Percentiles rank a stretch among this genome's conserved stretches.
Evolutionary conservation across 1,140 invertebrate genomes (phyloP).

Genomic region (Caerostris extrusa): DNA sequence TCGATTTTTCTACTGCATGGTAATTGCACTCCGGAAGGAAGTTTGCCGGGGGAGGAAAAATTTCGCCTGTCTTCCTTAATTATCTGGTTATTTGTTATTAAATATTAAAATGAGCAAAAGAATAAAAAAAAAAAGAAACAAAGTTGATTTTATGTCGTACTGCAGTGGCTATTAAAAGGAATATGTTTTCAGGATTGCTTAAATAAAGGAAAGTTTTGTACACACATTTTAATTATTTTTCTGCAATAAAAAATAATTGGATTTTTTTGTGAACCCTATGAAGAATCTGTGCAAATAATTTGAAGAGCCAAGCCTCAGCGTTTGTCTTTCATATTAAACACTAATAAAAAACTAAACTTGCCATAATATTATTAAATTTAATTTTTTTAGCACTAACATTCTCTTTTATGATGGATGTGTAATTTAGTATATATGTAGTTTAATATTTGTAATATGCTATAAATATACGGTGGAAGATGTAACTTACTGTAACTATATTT

Average conservation of each 20-base stretch:
- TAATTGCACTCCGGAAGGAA: neutral
- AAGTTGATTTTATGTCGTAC: neutral
- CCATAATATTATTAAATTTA: no score
- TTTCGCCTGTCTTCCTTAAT: neutral
- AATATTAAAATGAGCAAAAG: conserved; percentile 1
- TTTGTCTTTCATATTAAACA: neutral
- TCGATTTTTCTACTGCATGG: neutral
- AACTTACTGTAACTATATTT: no score
- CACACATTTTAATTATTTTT: neutral
- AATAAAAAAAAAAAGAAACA: neutral
- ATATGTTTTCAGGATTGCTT: neutral
- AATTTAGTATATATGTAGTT: no score
- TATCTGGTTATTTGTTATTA: conserved; percentile 11
- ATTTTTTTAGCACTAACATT: no score
- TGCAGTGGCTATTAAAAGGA: neutral
- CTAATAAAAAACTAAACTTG: no score
- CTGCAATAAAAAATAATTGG: neutral
- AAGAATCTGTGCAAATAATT: neutral
- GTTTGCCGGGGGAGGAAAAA: neutral
- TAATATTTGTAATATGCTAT: no score
- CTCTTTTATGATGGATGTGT: no score
- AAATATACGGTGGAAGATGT: no score
- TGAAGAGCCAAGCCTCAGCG: no score
- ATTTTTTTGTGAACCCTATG: neutral
- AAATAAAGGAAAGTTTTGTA: neutral